phyloP scores from a whole-genome alignment of 1,140 invertebrate species.

The Drosophila melanogaster region DNA sequence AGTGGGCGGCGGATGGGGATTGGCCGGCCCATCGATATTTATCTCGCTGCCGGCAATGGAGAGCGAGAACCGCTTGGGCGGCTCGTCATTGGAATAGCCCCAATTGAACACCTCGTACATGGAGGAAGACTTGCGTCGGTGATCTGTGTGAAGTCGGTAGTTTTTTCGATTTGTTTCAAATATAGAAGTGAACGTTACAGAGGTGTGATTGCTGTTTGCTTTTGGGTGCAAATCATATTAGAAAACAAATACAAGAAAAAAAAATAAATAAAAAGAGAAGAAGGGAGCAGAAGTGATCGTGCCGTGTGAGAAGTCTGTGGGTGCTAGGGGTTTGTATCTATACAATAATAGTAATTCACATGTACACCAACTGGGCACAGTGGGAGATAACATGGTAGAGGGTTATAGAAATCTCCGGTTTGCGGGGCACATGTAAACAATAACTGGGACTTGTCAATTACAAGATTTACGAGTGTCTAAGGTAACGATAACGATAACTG shows the following conservation, averaged over 20 bases:
- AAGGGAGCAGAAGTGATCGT: conserved; percentile 17
- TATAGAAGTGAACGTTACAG: conserved; percentile 44
- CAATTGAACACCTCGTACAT: conserved; percentile 92
- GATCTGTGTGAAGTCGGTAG: conserved; percentile 69
- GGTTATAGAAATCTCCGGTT: conserved; percentile 24
- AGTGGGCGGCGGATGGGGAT: conserved; percentile 19
- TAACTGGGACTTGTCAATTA: conserved; percentile 45
- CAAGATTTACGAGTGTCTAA: conserved; percentile 50
- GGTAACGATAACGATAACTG: conserved; percentile 69
- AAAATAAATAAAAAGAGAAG: neutral
- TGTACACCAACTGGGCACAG: conserved; percentile 23
- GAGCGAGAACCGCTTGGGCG: conserved; percentile 82
- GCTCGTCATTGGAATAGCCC: conserved; percentile 86
- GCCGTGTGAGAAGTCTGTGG: conserved; percentile 27
- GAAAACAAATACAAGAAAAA: conserved; percentile 12
- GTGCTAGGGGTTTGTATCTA: conserved; percentile 23
- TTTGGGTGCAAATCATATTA: conserved; percentile 42
- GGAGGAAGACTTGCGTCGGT: conserved; percentile 87
- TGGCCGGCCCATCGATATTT: conserved; percentile 81
- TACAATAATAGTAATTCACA: conserved; percentile 32
- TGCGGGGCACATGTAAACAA: conserved; percentile 36
- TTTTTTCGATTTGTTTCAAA: conserved; percentile 35
- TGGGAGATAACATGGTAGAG: conserved; percentile 16
- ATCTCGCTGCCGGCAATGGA: conserved; percentile 82
- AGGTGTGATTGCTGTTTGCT: conserved; percentile 38